Base-by-base conservation (phyloP, 2,113 vertebrate species). In the Hypanus sabinus region DNA sequence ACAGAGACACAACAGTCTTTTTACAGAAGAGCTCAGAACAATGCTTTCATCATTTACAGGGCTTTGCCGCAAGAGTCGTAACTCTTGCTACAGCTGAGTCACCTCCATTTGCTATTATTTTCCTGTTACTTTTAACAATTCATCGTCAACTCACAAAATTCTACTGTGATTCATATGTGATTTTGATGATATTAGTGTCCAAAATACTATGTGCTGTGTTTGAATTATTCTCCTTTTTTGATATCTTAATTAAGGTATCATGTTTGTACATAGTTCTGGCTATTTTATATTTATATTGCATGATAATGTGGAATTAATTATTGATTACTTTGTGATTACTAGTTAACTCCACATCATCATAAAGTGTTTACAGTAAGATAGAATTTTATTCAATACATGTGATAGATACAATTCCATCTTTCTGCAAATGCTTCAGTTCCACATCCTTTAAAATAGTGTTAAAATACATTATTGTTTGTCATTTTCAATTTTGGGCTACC, bases 31-130 rank as follows among this genome's bases (percentile, higher is more conserved):
- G 16, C 30, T 90, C 83, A 62, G 27, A 60, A 87, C 83, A 87
- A 87, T n/a, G 27, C n/a, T 87, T 87, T 87, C 83, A 87, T 87
- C 30, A 90, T 33, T 90, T 33, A 60, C 30, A 90, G 60, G 85
- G 20, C 60, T n/a, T 88, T 90, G 57, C 85, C 83, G 62, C 55
- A 88, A 88, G 27, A 24, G 36, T 57, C 83, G 62, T 18, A 24
- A n/a, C 62, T 90, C 30, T 65, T 90, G 60, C n/a, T n/a, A 68
- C 60, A 68, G 85, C 33, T 90, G 85, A 90, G 30, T 90, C 85
- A 90, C 16, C 57, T 65, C 85, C 30, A 90, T 65, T 33, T 90
- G 30, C 85, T 90, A n/a, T 62, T 62, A 90, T 90, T 90, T 90
- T 90, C 85, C 85, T 90, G 85, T 65, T 65, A 90, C 30, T 65